Base-by-base conservation (phyloP, 2,113 vertebrate species). In the Cephalopholis sonnerati region DNA sequence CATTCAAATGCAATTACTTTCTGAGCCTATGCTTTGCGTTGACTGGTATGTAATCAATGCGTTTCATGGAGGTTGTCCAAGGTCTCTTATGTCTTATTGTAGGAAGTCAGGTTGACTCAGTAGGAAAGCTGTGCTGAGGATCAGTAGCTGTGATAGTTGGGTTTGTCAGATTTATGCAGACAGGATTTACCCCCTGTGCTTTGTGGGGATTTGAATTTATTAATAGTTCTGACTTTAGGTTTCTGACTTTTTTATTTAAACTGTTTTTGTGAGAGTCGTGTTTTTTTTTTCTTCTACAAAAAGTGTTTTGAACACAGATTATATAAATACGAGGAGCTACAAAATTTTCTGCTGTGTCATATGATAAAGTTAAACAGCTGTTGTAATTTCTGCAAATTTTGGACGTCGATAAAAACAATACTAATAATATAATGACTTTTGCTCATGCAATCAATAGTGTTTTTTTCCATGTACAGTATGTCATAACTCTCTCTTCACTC, bases 121-220 rank as follows among this genome's bases (percentile, higher is more conserved):
- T 1, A 7, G 25, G 22, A 51, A 22, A 50, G n/a, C 29, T 46
- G 3, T 22, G 17, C 4, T 22, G 44, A 78, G 48, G 48, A 24
- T 74, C 67, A 80, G 72, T 22, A 13, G 53, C 63, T 63, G n/a
- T 67, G 74, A 62, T 46, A 36, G 68, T 53, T 36, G 24, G 18
- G 17, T 83, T 72, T 41, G 66, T 81, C 53, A 54, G 65, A 39
- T 48, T 27, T 57, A 41, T 18, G 18, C 36, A 63, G 63, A 53
- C 55, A 50, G 25, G 55, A 74, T 68, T 81, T 68, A 27, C 32
- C 32, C 32, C 13, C 41, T 22, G 48, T 25, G 57, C 48, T 44
- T 41, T 41, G 25, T 18, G 22, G 13, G 46, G 74, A 64, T 68
- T 74, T 64, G 55, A 82, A 79, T 69, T 57, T 18, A 84, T 80